Base-by-base conservation (phyloP, 2,113 vertebrate species). In the Henicopernis longicauda region DNA sequence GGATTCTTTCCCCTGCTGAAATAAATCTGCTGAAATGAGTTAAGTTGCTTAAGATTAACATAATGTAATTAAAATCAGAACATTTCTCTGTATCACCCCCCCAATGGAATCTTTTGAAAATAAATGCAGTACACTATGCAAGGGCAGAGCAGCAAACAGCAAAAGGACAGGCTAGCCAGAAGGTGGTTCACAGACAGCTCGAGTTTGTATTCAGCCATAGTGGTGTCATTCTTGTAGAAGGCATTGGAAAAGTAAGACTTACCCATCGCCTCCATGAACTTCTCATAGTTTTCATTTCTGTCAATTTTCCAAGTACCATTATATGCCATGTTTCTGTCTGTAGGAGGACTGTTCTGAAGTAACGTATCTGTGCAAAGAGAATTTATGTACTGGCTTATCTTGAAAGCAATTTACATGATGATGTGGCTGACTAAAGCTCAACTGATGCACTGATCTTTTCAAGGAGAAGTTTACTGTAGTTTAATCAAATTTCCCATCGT, bases 231-330 rank as follows among this genome's bases (percentile, higher is more conserved):
- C 32, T 54, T 42, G 49, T 36, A 79, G 67, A 59, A 73, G 21
- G 21, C 20, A 55, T 13, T 87, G 49, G 38, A 96, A 84, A 84
- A 52, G 16, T 27, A 42, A 83, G 45, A 90, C 99, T 99, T 98
- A 99, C 99, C 99, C 99, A 99, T 98, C 19, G 97, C 54, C 84
- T 99, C 99, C 99, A 99, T 98, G 96, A 99, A 99, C 92, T 99
- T 98, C 52, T 99, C 99, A 65, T 99, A 99, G 98, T 99, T 99
- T 38, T 99, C 99, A 54, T 26, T 99, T 61, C 86, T 98, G 73
- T 99, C 98, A 7, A 98, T 72, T 94, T 99, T 99, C 99, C 99
- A 99, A 32, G 95, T 98, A 26, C 99, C 99, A 2, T 99, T 94
- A 42, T 99, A 98, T 2, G 99, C 89, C 99, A 99, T 99, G 97